A percentile compares a stretch with the other conserved stretches of the same genome.
These are phyloP conservation scores for Prosopocoilus inquinatus DNA, from an alignment of 2,888 invertebrate genomes.

Conservation along the genomic window DNA sequence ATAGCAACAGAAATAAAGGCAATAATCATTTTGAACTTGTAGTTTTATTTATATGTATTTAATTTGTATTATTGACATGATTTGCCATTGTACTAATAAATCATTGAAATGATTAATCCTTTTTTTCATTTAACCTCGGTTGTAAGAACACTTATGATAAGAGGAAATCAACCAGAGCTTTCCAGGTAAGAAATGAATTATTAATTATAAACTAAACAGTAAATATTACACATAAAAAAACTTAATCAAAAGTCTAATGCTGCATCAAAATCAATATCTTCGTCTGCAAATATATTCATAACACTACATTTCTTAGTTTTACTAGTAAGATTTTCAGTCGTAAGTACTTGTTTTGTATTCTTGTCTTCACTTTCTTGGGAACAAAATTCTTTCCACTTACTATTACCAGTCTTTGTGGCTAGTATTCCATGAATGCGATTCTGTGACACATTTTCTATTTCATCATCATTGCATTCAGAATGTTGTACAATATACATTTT, in stretches of 20 bases:
- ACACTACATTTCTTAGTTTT: neutral
- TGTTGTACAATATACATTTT: too few relatives aligned
- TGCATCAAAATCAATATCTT: neutral
- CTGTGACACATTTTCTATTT: neutral
- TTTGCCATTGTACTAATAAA: neutral
- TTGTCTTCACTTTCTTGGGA: neutral
- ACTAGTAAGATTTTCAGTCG: neutral
- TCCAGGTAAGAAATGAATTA: too few relatives aligned
- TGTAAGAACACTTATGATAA: too few relatives aligned
- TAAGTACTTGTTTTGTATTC: too few relatives aligned
- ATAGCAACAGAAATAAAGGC: conserved; percentile 22
- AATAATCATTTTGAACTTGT: conserved; percentile 12
- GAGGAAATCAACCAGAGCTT: too few relatives aligned
- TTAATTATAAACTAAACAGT: too few relatives aligned
- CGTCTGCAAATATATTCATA: neutral
- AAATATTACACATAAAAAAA: neutral
- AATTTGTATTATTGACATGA: neutral
- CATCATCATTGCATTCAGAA: neutral
- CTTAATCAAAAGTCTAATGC: conserved; percentile 4
- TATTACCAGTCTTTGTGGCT: neutral
- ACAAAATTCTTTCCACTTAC: neutral
- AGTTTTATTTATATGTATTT: neutral
- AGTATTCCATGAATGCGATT: too few relatives aligned
- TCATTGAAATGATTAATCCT: too few relatives aligned
- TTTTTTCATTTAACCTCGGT: too few relatives aligned